A percentile compares a stretch with the other conserved stretches of the same genome.
phyloP scores from a whole-genome alignment of 2,888 invertebrate genomes.

The Acanthococcus lagerstroemiae region DNA sequence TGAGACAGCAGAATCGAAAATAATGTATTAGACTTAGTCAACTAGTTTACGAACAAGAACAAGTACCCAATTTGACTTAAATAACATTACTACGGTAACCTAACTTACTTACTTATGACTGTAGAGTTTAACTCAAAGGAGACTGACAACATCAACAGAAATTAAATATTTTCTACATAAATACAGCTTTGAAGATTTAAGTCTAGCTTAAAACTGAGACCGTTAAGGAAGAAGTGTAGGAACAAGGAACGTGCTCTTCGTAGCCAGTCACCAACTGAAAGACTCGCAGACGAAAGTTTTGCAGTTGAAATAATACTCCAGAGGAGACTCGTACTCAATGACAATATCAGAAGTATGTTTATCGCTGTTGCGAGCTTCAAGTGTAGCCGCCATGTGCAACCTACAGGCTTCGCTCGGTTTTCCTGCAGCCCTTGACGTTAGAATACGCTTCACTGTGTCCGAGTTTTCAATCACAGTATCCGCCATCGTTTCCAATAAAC shows the following conservation, averaged over 20 bases:
- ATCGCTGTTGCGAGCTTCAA: not conserved
- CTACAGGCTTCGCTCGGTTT: constrained; percentile 11
- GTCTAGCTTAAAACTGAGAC: too few species aligned
- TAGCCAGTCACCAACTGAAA: not conserved
- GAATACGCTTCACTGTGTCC: not conserved
- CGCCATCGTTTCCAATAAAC: not conserved
- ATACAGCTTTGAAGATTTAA: not conserved
- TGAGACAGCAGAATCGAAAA: too few species aligned
- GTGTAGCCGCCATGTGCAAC: not conserved
- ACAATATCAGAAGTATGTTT: not conserved
- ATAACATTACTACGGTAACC: too few species aligned
- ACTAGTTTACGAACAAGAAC: too few species aligned
- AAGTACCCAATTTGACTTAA: too few species aligned
- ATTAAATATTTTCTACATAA: not conserved
- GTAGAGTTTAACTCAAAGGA: too few species aligned
- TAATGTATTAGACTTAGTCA: too few species aligned
- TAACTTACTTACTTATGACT: too few species aligned
- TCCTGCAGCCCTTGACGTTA: not conserved
- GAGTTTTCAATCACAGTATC: not conserved
- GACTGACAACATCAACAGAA: too few species aligned
- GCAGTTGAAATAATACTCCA: not conserved
- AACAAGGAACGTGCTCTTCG: too few species aligned
- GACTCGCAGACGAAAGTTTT: not conserved
- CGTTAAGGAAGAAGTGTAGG: too few species aligned
- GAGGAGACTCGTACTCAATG: not conserved